Evolutionary conservation across 2,113 vertebrate species (phyloP), one percentile per base, ranked within the genome.

Genomic region (Macaca mulatta): DNA sequence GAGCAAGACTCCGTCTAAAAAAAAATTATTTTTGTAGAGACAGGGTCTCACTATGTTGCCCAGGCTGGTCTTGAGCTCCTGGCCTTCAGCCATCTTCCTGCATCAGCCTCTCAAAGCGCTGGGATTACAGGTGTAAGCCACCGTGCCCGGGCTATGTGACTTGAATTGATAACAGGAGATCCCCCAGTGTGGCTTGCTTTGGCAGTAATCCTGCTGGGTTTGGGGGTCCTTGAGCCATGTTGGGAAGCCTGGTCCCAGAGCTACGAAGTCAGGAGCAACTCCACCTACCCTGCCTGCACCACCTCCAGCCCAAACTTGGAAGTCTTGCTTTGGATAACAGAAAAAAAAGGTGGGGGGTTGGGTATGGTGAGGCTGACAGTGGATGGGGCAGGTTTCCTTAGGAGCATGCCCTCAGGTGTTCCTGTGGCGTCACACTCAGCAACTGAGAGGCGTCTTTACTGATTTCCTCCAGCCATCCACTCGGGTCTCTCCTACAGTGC

Each of bases 131-230:
- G 67, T 69, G 14, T n/a, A 16, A 69, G 67, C 32, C 67, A n/a
- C 32, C 6, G 0, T 69, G 67, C 67, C 6, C 3, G 0, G 4
- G 27, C 61, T 64, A 14, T 8, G 27, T 3, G 77, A 72, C 55
- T 79, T 85, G 74, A 45, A 2, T 82, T 86, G 43, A 3, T 67
- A 72, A 55, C 1, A 18, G 90, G 23, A 9, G 55, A 74, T 30
- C n/a, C 22, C 22, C 8, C 2, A 1, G 35, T 14, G 16, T 55
- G 20, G 50, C 17, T 43, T 30, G 61, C 77, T 75, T 52, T 61
- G 92, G 74, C 2, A 18, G 69, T 32, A 22, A 20, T 74, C 89
- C 61, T 85, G 90, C 64, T 92, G 72, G 72, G 57, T 57, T 81
- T 69, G 80, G 75, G 79, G 87, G 43, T 64, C 38, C 64, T 81